These are phyloP conservation scores for Planococcus citri DNA, from an alignment of 1,140 invertebrate genomes.

Conservation along the genomic window DNA sequence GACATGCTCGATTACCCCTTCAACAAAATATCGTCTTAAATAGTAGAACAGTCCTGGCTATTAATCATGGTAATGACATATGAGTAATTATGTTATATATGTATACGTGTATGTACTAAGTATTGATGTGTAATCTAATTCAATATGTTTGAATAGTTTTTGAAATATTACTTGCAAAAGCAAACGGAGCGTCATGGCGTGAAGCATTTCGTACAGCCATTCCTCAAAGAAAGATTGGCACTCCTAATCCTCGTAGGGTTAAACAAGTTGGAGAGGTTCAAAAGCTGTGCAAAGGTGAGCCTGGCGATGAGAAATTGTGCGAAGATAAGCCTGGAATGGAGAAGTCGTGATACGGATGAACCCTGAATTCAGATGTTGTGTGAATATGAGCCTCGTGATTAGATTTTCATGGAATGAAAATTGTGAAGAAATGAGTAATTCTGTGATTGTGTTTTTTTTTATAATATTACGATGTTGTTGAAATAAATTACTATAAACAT, in stretches of 20 bases:
- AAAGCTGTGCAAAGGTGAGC: too few species aligned
- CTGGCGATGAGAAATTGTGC: too few species aligned
- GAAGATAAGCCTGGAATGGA: too few species aligned
- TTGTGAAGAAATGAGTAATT: too few species aligned
- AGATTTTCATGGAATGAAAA: too few species aligned
- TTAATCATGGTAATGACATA: constrained; percentile 73
- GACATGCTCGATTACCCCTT: constrained; percentile 79
- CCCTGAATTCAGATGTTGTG: too few species aligned
- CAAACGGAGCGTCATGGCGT: constrained; percentile 69
- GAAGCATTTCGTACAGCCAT: constrained; percentile 69
- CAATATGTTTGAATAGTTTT: constrained; percentile 57
- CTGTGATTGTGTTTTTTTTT: too few species aligned
- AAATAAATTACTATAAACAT: too few species aligned
- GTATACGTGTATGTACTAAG: background rate
- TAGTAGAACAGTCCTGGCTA: constrained; percentile 83
- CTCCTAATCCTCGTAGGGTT: constrained; percentile 8
- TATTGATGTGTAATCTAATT: constrained; percentile 21
- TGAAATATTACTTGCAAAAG: constrained; percentile 70
- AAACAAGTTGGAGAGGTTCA: too few species aligned
- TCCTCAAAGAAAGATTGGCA: constrained; percentile 58
- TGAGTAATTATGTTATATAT: constrained; percentile 23
- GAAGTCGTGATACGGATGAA: too few species aligned
- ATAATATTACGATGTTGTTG: too few species aligned
- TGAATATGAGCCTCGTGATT: too few species aligned
- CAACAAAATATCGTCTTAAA: constrained; percentile 84